These are phyloP conservation scores for Thymelicus lineola DNA, from an alignment of 2,888 invertebrate genomes.

Conservation along the genomic window DNA sequence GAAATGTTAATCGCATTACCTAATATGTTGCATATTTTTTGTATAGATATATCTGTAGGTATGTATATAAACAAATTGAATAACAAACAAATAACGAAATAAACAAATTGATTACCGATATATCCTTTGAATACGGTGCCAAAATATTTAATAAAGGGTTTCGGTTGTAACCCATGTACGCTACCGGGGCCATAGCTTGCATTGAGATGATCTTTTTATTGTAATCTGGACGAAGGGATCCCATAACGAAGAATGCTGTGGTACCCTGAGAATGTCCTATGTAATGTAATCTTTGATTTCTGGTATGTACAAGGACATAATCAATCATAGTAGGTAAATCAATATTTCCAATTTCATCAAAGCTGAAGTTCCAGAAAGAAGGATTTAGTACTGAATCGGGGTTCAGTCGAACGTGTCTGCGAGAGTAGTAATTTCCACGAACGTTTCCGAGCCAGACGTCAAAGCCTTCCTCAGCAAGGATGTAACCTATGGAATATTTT, in stretches of 20 bases:
- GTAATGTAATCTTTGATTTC: conserved; percentile 87
- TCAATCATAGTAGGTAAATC: conserved; percentile 94
- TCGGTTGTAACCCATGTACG: conserved; percentile 84
- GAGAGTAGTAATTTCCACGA: conserved; percentile 90
- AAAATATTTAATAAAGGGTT: conserved; percentile 77
- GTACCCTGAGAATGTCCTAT: conserved; percentile 92
- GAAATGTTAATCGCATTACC: conserved; percentile 38
- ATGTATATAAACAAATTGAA: too few relatives aligned
- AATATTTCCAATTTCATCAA: conserved; percentile 92
- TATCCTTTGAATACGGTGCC: conserved; percentile 65
- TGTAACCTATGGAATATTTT: conserved; percentile 60
- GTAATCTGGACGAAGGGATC: conserved; percentile 87
- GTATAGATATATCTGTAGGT: too few relatives aligned
- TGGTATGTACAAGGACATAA: conserved; percentile 85
- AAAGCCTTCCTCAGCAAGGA: conserved; percentile 88
- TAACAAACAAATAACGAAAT: too few relatives aligned
- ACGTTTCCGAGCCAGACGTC: conserved; percentile 94
- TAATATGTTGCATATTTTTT: too few relatives aligned
- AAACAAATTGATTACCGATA: conserved; percentile 62
- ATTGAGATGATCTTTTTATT: conserved; percentile 87
- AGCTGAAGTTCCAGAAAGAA: conserved; percentile 90
- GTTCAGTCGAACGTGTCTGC: conserved; percentile 78
- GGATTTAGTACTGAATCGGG: conserved; percentile 64
- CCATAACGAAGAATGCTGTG: conserved; percentile 88
- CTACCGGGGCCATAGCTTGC: conserved; percentile 89